Base-by-base conservation (phyloP, 2,113 vertebrate genomes). In the Sminthopsis crassicaudata region DNA sequence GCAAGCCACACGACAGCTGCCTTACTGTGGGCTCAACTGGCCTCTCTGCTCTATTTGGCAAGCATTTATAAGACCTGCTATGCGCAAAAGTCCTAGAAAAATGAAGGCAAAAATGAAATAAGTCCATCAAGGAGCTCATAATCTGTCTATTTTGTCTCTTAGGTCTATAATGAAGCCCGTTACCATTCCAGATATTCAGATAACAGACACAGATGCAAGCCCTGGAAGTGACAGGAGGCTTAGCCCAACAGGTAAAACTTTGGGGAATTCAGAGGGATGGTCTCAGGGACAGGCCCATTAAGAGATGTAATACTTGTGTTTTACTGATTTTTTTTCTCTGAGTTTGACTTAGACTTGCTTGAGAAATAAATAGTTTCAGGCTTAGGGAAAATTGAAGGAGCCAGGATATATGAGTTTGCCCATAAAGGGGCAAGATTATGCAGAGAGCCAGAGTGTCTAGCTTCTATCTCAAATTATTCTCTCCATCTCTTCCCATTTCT, bases 81-180 rank as follows among this genome's bases (percentile, higher is more conserved):
- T 2, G 9, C 42, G n/a, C n/a, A 19, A 84, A n/a, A 5, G 6
- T 19, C 36, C 1, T 0, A 19, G 67, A n/a, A n/a, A 42, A 42
- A 42, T 84, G 19, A 84, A 84, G 36, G n/a, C n/a, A 84, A 84
- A 84, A 84, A 22, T 22, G 16, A 84, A 84, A 84, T 42, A 84
- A 42, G 19, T 84, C n/a, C 67, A 84, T 84, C 16, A 22, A 84
- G 16, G n/a, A 84, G 67, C 67, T 84, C n/a, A 42, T 23, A 19
- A 8, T 52, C 55, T 67, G 6, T 26, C 23, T 24, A 0, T 53
- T 90, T 94, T 92, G 2, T 0, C 8, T 25, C 0, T 1, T 92
- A 99, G 99, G 57, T 98, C 98, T 0, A n/a, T 97, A 50, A 91
- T 98, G 95, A 98, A 98, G 95, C 98, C 98, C 92, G 97, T 98